phyloP scores from a whole-genome alignment of 2,113 vertebrate genomes.

The Rhabdomys dilectus region DNA sequence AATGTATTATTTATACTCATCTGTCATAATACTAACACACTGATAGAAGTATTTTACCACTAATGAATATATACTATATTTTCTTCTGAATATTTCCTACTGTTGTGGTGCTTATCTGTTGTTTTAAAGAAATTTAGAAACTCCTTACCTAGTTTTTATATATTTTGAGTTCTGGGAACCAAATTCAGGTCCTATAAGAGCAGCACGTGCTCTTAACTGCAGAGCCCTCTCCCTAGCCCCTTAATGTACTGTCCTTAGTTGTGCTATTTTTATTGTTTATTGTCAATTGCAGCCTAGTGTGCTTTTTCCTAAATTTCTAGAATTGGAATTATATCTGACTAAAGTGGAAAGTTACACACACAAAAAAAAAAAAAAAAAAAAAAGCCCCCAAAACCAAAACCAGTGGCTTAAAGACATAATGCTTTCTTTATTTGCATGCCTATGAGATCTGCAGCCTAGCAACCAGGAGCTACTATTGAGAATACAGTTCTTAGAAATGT shows the following conservation, averaged over 20 bases:
- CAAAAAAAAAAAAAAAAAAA: too few species aligned
- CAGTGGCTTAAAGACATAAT: neutral
- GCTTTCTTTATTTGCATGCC: neutral
- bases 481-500: neutral
- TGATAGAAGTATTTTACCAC: neutral
- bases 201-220: neutral
- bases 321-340: neutral
- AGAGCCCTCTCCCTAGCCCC: neutral
- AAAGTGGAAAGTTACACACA: neutral
- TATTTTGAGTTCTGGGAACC: neutral
- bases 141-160: neutral
- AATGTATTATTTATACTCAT: neutral
- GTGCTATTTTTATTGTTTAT: neutral
- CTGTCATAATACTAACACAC: neutral
- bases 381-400: neutral
- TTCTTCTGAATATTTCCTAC: neutral
- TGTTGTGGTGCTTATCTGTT: neutral
- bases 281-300: neutral
- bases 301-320: neutral
- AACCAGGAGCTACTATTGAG: neutral
- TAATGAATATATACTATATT: slow-evolving; percentile 5
- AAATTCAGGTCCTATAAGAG: neutral
- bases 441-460: neutral
- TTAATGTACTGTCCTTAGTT: neutral
- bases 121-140: slow-evolving; percentile 9